These are phyloP conservation scores for Patiria pectinifera DNA, from an alignment of 53 echinoderm and acorn worm species.

Conservation along the genomic window DNA sequence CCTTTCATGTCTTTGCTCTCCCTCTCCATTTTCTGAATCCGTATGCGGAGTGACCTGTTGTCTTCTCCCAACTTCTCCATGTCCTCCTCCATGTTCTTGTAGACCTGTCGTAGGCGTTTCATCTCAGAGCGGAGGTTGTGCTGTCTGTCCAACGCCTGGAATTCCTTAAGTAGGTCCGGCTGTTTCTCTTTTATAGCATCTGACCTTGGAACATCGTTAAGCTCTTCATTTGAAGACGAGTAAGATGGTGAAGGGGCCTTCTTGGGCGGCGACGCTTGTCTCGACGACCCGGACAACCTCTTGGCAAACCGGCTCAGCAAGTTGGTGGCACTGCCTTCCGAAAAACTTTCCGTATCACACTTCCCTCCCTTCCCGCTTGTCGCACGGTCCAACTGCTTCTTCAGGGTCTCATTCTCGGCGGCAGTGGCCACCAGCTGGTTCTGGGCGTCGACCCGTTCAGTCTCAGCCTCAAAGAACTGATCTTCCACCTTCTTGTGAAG, in stretches of 20 bases:
- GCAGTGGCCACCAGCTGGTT: constrained; percentile 38
- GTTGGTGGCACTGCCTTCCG: constrained; percentile 13
- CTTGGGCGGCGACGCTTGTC: neutral
- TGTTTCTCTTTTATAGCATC: neutral
- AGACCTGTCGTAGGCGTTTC: constrained; percentile 72
- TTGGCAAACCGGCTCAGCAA: constrained; percentile 14
- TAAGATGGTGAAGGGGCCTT: neutral
- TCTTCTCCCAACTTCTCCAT: constrained; percentile 73
- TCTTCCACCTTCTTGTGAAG: constrained; percentile 71
- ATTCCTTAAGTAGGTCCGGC: constrained; percentile 1
- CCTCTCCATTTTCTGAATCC: constrained; percentile 58
- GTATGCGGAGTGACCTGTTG: constrained; percentile 71
- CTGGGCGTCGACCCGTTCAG: constrained; percentile 50
- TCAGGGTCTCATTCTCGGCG: constrained; percentile 37
- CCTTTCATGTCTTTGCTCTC: constrained; percentile 65
- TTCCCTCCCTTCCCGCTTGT: constrained; percentile 16
- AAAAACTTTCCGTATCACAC: neutral
- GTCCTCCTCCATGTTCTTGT: constrained; percentile 78
- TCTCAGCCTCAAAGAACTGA: constrained; percentile 56
- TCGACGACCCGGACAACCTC: constrained; percentile 7
- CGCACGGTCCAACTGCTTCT: constrained; percentile 29
- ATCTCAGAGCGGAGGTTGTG: constrained; percentile 82
- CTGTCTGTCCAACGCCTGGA: constrained; percentile 33
- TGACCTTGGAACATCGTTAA: neutral
- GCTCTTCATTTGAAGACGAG: constrained; percentile 23